phyloP scores from a whole-genome alignment of 2,888 invertebrate species.

The Fragum fragum region DNA sequence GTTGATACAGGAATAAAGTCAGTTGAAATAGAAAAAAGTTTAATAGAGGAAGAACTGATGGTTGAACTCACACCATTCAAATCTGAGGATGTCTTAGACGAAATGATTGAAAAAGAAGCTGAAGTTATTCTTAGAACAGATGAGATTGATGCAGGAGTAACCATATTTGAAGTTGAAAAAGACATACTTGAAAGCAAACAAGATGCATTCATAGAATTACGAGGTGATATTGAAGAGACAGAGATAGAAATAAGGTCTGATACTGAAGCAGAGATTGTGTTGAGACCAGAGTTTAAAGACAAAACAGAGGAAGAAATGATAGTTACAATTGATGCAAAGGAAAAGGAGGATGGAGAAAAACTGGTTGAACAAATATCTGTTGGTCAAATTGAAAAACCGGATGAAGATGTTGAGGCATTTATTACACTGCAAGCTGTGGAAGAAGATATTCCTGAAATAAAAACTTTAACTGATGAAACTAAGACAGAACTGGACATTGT shows the following conservation, averaged over 20 bases:
- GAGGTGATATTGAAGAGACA: slow-evolving; percentile 4
- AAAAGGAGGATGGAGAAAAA: neutral
- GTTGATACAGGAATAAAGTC: slow-evolving; percentile 23
- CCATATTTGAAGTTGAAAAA: neutral
- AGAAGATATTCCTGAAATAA: neutral
- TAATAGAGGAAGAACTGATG: slow-evolving; percentile 8
- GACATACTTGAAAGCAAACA: slow-evolving; percentile 56
- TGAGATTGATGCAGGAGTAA: slow-evolving; percentile 40
- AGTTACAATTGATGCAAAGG: slow-evolving; percentile 20
- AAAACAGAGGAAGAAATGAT: slow-evolving; percentile 24
- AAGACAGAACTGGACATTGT: neutral
- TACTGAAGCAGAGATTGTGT: slow-evolving; percentile 20
- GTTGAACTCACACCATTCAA: slow-evolving; percentile 18
- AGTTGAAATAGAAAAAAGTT: slow-evolving; percentile 24
- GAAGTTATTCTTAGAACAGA: slow-evolving; percentile 18
- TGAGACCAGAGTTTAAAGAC: slow-evolving; percentile 11
- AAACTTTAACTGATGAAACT: neutral
- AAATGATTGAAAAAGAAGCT: slow-evolving; percentile 39
- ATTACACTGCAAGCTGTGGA: neutral
- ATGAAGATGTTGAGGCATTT: neutral
- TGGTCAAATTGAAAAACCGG: neutral
- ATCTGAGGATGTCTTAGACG: slow-evolving; percentile 20
- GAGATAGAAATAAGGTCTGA: neutral
- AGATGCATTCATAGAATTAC: slow-evolving; percentile 77
- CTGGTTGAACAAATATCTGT: neutral